Evolutionary conservation across 2,888 invertebrate species (phyloP), one percentile per base, ranked within the genome.

Genomic region (Elmis aenea): DNA sequence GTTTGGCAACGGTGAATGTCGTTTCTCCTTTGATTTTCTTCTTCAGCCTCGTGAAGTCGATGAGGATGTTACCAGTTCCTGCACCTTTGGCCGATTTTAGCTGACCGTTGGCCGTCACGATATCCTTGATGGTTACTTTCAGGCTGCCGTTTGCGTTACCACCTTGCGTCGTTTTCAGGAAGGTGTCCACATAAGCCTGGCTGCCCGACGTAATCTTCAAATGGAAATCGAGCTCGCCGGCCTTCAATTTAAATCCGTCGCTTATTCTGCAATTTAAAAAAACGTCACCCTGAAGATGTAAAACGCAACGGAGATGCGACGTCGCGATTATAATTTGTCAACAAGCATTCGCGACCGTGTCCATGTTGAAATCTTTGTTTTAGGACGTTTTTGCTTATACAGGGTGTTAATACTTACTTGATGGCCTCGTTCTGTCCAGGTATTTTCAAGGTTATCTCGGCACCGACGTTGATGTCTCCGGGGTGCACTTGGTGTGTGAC

Each of bases 81-180:
- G 75, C 78, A 13, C 82, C 82, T 38, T 77, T 78, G 23, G 71
- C 75, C 12, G 75, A 74, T 6, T 74, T 75, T 51, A 78, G 78
- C 47, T 83, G 74, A 3, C 82, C 84, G 18, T 75, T 77, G 0
- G 79, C 77, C 0, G 68, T 64, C 16, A 87, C 47, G 1, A 77
- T 57, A 44, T 81, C 76, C 50, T 79, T 82, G 1, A 86, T 30
- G 40, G 64, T 64, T 1, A 85, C 57, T 45, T 77, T 79, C 0
- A 85, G 60, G 27, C 62, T 70, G 1, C 74, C 75, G 26, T 66
- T 67, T 1, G 70, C 67, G 23, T 56, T 67, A 5, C 66, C 64
- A 0, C 64, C 68, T 13, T 65, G 67, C 10, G 68, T 62, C 3
- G 63, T 51, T 47, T 77, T 77, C 2, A 79, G 49, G n/a, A 72